phyloP scores from a whole-genome alignment of 1,140 invertebrate species.

The Cydia amplana region DNA sequence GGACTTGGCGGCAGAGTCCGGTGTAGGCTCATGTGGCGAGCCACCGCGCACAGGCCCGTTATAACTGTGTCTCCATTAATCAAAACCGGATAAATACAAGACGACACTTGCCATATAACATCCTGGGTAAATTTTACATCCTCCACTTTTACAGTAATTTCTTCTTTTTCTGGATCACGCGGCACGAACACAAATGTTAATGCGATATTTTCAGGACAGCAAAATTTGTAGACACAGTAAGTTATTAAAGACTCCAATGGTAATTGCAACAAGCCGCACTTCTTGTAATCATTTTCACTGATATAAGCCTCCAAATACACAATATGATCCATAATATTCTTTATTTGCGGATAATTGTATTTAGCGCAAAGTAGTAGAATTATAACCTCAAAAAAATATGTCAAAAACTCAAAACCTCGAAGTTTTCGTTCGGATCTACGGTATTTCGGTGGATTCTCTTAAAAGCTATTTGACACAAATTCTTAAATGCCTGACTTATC shows the following conservation, averaged over 20 bases:
- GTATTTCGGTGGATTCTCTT: not conserved
- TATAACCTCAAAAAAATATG: conserved; percentile 10
- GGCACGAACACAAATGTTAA: conserved; percentile 51
- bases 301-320: conserved; percentile 46
- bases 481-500: not conserved
- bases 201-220: conserved; percentile 50
- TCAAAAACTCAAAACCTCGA: too few relatives aligned
- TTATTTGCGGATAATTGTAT: not conserved
- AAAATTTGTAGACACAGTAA: conserved; percentile 70
- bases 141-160: conserved; percentile 41
- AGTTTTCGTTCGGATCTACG: not conserved
- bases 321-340: conserved; percentile 32
- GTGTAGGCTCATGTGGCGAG: conserved; percentile 83
- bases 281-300: conserved; percentile 38
- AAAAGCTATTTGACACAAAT: not conserved
- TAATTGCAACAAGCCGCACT: conserved; percentile 44
- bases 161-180: conserved; percentile 34
- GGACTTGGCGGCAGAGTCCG: conserved; percentile 39
- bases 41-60: conserved; percentile 85
- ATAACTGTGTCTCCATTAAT: conserved; percentile 82
- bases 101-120: conserved; percentile 64
- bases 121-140: conserved; percentile 42
- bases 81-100: conserved; percentile 82
- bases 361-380: not conserved
- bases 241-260: conserved; percentile 70